Percentiles rank a stretch among this genome's conserved stretches.
These are phyloP conservation scores for Perca flavescens DNA, from an alignment of 2,113 vertebrate genomes.

Conservation along the genomic window DNA sequence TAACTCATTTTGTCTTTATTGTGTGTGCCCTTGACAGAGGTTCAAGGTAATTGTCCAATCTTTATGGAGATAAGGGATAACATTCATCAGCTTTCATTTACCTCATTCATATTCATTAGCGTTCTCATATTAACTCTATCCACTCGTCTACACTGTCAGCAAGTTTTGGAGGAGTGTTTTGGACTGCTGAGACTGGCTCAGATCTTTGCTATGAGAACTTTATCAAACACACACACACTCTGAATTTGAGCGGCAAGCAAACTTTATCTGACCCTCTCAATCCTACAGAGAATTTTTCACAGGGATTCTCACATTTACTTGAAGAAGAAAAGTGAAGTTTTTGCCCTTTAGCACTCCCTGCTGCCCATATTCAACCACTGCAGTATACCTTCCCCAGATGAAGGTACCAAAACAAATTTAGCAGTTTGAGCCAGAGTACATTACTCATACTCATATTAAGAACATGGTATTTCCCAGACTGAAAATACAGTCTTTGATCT, in stretches of 20 bases:
- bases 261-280: constrained; percentile 68
- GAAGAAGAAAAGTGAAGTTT: constrained; percentile 32
- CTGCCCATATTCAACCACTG: constrained; percentile 31
- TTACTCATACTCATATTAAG: background rate
- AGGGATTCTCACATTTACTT: constrained; percentile 49
- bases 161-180: constrained; percentile 61
- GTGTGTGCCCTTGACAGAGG: constrained; percentile 78
- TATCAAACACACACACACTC: constrained; percentile 63
- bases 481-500: background rate
- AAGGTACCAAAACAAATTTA: background rate
- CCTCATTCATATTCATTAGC: constrained; percentile 81
- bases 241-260: constrained; percentile 63
- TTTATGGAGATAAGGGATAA: constrained; percentile 81
- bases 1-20: constrained; percentile 69
- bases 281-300: constrained; percentile 31
- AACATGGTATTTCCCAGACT: background rate
- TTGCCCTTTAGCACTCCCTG: constrained; percentile 62
- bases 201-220: constrained; percentile 72
- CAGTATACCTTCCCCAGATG: constrained; percentile 8
- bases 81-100: constrained; percentile 82
- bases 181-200: constrained; percentile 70
- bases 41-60: constrained; percentile 82
- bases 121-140: constrained; percentile 63
- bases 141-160: constrained; percentile 64
- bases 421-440: background rate